Conservation (phyloP, 2,888 invertebrate species). For the Melinaea marsaeus region DNA sequence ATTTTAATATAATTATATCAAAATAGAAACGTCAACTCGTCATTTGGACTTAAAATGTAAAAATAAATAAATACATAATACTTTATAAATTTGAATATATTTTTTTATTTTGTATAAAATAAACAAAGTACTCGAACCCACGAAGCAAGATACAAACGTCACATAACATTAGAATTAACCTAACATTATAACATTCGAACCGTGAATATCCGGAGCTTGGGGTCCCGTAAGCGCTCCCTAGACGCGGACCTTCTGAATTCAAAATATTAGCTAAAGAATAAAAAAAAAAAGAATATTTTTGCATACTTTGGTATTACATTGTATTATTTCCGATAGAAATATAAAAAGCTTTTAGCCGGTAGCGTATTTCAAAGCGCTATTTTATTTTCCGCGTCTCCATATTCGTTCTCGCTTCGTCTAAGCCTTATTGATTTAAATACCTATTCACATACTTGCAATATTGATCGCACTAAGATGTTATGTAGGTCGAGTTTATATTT, state of each 20-base stretch:
- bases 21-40: too few relatives aligned
- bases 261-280: slow-evolving; percentile 56
- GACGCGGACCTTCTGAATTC: slow-evolving; percentile 38
- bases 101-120: not conserved
- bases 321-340: slow-evolving; percentile 71
- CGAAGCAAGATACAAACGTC: slow-evolving; percentile 41
- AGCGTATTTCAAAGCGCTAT: slow-evolving; percentile 64
- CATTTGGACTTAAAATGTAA: too few relatives aligned
- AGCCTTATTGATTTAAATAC: slow-evolving; percentile 64
- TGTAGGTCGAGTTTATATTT: not conserved
- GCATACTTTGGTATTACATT: slow-evolving; percentile 68
- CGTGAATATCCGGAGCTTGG: slow-evolving; percentile 66
- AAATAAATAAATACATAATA: not conserved
- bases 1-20: too few relatives aligned
- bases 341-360: slow-evolving; percentile 74
- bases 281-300: slow-evolving; percentile 75
- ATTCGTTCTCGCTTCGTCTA: slow-evolving; percentile 45
- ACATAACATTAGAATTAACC: slow-evolving; percentile 54
- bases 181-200: slow-evolving; percentile 46
- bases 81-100: not conserved
- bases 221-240: slow-evolving; percentile 50
- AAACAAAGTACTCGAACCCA: slow-evolving; percentile 6
- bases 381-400: slow-evolving; percentile 49
- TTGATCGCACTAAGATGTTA: slow-evolving; percentile 13
- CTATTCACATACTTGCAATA: slow-evolving; percentile 20